A percentile compares a stretch with the other conserved stretches of the same genome.
Evolutionary conservation across 2,113 vertebrate species (phyloP).

Genomic region (Vidua chalybeata): DNA sequence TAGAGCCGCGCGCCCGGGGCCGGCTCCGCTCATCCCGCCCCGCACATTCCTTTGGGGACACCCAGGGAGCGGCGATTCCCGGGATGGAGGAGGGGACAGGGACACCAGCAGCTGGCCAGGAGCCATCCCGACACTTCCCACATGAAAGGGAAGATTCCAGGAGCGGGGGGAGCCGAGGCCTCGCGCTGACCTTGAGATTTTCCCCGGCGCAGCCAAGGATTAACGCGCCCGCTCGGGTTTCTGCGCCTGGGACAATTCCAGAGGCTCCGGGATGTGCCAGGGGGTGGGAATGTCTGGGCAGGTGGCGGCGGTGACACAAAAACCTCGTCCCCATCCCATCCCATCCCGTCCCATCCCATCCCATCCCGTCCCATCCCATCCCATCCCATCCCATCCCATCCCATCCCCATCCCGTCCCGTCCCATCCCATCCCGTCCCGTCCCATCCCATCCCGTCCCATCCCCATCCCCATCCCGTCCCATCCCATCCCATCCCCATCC

Average conservation of each 20-base stretch:
- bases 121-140: not conserved
- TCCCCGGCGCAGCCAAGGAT: conserved; percentile 10
- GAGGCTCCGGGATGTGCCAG: not conserved
- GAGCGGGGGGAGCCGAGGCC: not conserved
- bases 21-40: not conserved
- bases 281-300: not conserved
- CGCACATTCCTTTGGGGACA: not conserved
- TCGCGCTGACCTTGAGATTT: conserved; percentile 14
- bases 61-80: accelerated
- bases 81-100: not conserved
- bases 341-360: too few species aligned
- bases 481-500: not conserved
- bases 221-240: not conserved
- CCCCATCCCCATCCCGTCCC: not conserved
- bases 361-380: too few species aligned
- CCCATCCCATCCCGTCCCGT: not conserved
- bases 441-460: not conserved
- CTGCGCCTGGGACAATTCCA: not conserved
- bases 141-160: not conserved
- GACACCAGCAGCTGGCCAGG: not conserved
- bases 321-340: not conserved
- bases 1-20: not conserved
- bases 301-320: not conserved
- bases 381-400: too few species aligned
- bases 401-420: not conserved